Evolutionary conservation across 2,113 vertebrate species (phyloP).

Genomic region (pig (Sus scrofa)): T2T-Sscrofa CM000824.6:150924001-150924500

Average conservation of each 20-base stretch:
- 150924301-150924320: background rate
- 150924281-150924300: background rate
- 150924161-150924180: background rate
- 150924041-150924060: constrained; percentile 41
- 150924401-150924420: constrained; percentile 79
- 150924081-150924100: constrained; percentile 17
- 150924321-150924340: background rate
- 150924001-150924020: constrained; percentile 4
- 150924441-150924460: constrained; percentile 82
- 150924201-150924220: background rate
- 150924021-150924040: constrained; percentile 41
- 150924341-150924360: background rate
- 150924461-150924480: constrained; percentile 86
- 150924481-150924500: constrained; percentile 86
- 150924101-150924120: background rate
- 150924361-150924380: constrained; percentile 44
- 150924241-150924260: background rate
- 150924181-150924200: background rate
- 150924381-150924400: constrained; percentile 53
- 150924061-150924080: background rate
- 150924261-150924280: background rate
- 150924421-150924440: constrained; percentile 81
- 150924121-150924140: background rate
- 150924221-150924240: background rate
- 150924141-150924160: background rate